These are phyloP conservation scores for Drosophila santomea DNA, from an alignment of 1,140 invertebrate species.

Conservation along the genomic window DNA sequence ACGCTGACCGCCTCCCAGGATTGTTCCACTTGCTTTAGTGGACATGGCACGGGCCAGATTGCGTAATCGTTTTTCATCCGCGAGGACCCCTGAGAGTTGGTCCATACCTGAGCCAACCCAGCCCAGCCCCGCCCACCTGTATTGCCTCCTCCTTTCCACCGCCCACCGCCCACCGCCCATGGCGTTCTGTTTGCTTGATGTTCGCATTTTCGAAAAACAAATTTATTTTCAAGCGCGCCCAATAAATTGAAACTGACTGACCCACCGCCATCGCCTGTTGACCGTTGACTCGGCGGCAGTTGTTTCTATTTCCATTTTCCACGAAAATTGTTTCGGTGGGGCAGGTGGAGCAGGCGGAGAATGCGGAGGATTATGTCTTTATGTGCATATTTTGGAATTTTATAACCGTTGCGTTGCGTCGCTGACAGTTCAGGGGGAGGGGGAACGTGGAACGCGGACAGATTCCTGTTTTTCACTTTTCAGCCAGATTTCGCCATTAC, in stretches of 20 bases:
- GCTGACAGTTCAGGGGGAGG: slow-evolving; percentile 21
- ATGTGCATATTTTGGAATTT: slow-evolving; percentile 65
- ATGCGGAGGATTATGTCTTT: slow-evolving; percentile 58
- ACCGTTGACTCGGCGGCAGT: slow-evolving; percentile 46
- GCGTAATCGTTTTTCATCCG: slow-evolving; percentile 43
- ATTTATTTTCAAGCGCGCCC: slow-evolving; percentile 61
- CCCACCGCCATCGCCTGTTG: slow-evolving; percentile 26
- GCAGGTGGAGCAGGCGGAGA: neutral
- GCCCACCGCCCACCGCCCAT: slow-evolving; percentile 2
- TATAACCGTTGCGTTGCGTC: slow-evolving; percentile 45
- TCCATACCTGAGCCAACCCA: neutral
- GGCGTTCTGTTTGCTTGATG: slow-evolving; percentile 52
- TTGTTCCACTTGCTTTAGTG: slow-evolving; percentile 27
- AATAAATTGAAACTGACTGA: slow-evolving; percentile 56
- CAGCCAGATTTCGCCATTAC: slow-evolving; percentile 66
- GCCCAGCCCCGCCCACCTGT: neutral
- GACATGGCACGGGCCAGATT: slow-evolving; percentile 31
- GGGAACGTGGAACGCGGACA: slow-evolving; percentile 9
- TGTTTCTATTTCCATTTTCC: slow-evolving; percentile 51
- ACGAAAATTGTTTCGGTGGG: slow-evolving; percentile 16
- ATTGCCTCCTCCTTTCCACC: neutral
- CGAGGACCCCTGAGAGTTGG: slow-evolving; percentile 13
- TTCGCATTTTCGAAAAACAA: slow-evolving; percentile 61
- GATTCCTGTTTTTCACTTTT: slow-evolving; percentile 58
- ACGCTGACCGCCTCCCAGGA: slow-evolving; percentile 23